Evolutionary conservation across 2,797 vertebrate genomes (phyloP), one percentile per base, ranked within the genome.

Genomic region (Falco naumanni): DNA sequence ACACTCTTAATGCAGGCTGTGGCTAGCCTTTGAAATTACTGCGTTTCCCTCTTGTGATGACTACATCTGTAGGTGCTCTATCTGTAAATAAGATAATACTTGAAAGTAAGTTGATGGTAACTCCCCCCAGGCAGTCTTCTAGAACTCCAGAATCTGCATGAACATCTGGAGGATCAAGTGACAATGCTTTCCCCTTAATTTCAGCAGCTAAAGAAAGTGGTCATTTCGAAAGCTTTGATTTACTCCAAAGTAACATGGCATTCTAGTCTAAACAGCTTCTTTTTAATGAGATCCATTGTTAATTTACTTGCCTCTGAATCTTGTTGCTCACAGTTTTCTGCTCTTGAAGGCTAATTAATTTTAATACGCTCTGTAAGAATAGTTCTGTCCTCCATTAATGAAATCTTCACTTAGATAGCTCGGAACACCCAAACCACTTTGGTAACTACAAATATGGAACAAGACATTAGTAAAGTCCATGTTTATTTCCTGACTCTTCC

Each of bases 311-410:
- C 60, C 68, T 89, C 68, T 47, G 70, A 92, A 72, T 93, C 69
- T 79, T 54, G 41, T 24, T 70, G 43, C 60, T 96, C 61, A 34
- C 76, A 59, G 31, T 78, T 84, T 84, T 91, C 83, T 72, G 45
- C 53, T 96, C n/a, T 92, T 95, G 87, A 79, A 87, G 78, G 65
- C 39, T 54, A 79, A 95, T 95, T 96, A 94, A 89, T 95, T 82
- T 95, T 92, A 93, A 80, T 69, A 53, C 74, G 50, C 60, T 88
- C 61, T 84, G 20, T 89, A 96, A 85, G 64, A 95, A 81, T 59
- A 78, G 56, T 94, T 92, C 89, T 87, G 70, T 76, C 16, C 15
- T n/a, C 47, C 48, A 69, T 57, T 79, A 92, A 93, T 78, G 81
- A 93, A 95, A 82, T 89, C 65, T 91, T 92, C 60, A 43, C 39